A percentile compares a stretch with the other conserved stretches of the same genome.
Conservation (phyloP, 2,888 invertebrate species). For the Macropis europaea region DNA sequence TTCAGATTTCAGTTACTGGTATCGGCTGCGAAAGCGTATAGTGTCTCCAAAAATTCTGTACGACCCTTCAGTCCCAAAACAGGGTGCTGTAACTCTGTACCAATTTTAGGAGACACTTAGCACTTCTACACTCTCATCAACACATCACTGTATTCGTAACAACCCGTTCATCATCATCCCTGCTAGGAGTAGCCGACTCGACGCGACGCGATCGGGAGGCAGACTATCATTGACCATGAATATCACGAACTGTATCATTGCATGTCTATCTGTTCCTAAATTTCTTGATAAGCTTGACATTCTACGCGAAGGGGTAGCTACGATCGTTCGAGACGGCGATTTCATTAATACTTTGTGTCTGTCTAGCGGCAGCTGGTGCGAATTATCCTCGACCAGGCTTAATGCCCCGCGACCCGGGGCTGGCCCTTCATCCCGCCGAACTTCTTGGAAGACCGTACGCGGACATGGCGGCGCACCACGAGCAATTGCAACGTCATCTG, state of each 20-base stretch:
- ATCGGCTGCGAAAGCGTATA: no score
- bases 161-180: not conserved
- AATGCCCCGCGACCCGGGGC: slow-evolving; percentile 82
- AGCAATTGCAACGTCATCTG: slow-evolving; percentile 92
- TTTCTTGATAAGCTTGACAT: slow-evolving; percentile 20
- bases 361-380: slow-evolving; percentile 80
- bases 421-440: slow-evolving; percentile 88
- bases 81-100: no score
- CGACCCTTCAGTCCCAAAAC: no score
- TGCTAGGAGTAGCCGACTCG: not conserved
- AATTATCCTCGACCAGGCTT: slow-evolving; percentile 84
- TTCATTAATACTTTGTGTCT: slow-evolving; percentile 30
- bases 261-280: not conserved
- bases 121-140: slow-evolving; percentile 8
- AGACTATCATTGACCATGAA: no score
- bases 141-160: not conserved
- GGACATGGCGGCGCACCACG: slow-evolving; percentile 90
- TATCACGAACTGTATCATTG: not conserved
- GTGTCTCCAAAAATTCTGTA: no score
- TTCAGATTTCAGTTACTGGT: no score
- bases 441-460: slow-evolving; percentile 90
- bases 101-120: slow-evolving; percentile 1
- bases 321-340: not conserved
- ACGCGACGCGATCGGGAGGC: no score
- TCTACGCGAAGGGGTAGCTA: not conserved